A percentile compares a stretch with the other conserved stretches of the same genome.
These are phyloP conservation scores for Eumacrocentrus americanus DNA, from an alignment of 2,888 invertebrate species.

Conservation along the genomic window DNA sequence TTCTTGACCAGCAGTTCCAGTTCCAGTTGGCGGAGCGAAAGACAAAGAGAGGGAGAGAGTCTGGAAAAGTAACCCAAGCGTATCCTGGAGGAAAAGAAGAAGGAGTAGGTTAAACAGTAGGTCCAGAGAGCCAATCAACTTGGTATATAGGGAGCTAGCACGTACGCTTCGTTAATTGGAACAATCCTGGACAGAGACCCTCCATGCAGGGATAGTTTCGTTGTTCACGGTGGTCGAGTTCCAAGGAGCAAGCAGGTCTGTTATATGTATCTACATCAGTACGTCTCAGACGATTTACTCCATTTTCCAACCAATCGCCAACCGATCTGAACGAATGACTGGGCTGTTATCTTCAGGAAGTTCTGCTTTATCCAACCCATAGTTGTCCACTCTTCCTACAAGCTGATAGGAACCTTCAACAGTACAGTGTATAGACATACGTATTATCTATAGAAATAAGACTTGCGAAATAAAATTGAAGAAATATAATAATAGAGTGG, in stretches of 20 bases:
- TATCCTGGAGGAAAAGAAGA: slow-evolving; percentile 10
- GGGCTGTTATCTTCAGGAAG: slow-evolving; percentile 10
- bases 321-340: slow-evolving; percentile 7
- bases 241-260: no score
- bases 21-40: neutral
- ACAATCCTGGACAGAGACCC: slow-evolving; percentile 37
- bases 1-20: no score
- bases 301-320: slow-evolving; percentile 11
- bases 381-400: neutral
- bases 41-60: neutral
- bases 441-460: no score
- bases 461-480: no score
- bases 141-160: slow-evolving; percentile 42
- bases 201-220: slow-evolving; percentile 13
- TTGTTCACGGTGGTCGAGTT: slow-evolving; percentile 20
- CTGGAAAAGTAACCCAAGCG: slow-evolving; percentile 2
- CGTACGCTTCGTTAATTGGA: slow-evolving; percentile 49
- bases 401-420: neutral
- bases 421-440: no score
- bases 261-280: no score
- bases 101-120: slow-evolving; percentile 22
- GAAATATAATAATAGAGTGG: no score
- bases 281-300: no score
- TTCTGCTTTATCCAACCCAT: slow-evolving; percentile 5
- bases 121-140: slow-evolving; percentile 40